Evolutionary conservation across 53 echinoderm and acorn worm species (phyloP).

Genomic region (Hippasteria phrygiana): DNA sequence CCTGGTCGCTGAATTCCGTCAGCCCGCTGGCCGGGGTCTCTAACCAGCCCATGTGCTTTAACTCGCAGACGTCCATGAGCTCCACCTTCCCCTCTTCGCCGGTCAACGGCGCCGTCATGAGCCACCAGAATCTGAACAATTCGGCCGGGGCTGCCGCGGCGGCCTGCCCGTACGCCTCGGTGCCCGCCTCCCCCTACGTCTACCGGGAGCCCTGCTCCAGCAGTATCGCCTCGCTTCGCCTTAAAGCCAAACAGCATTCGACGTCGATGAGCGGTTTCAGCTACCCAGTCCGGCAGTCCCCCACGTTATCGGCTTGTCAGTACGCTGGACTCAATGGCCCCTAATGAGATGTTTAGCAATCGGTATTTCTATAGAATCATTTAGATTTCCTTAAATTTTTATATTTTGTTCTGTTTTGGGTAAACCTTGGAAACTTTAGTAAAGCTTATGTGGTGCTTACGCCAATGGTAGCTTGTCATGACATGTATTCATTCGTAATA

Average conservation of each 20-base stretch:
- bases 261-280: constrained; percentile 81
- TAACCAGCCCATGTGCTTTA: constrained; percentile 91
- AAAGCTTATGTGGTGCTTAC: not conserved
- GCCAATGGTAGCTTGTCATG: not conserved
- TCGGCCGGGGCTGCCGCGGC: constrained; percentile 72
- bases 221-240: constrained; percentile 90
- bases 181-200: constrained; percentile 84
- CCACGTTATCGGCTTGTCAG: constrained; percentile 92
- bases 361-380: not conserved
- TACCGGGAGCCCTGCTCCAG: constrained; percentile 93
- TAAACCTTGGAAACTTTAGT: too few species aligned
- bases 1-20: constrained; percentile 89
- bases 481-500: not conserved
- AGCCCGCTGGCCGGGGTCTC: constrained; percentile 74
- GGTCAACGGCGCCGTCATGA: constrained; percentile 87
- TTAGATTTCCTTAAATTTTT: not conserved
- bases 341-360: constrained; percentile 39
- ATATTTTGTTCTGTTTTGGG: not conserved
- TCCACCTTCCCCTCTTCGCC: constrained; percentile 71
- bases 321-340: constrained; percentile 86
- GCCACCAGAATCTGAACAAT: constrained; percentile 85
- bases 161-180: constrained; percentile 84
- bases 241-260: constrained; percentile 93
- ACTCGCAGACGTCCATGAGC: constrained; percentile 76
- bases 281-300: constrained; percentile 76